These are phyloP conservation scores for Thereva nobilitata DNA, from an alignment of 2,888 invertebrate genomes.

Conservation along the genomic window DNA sequence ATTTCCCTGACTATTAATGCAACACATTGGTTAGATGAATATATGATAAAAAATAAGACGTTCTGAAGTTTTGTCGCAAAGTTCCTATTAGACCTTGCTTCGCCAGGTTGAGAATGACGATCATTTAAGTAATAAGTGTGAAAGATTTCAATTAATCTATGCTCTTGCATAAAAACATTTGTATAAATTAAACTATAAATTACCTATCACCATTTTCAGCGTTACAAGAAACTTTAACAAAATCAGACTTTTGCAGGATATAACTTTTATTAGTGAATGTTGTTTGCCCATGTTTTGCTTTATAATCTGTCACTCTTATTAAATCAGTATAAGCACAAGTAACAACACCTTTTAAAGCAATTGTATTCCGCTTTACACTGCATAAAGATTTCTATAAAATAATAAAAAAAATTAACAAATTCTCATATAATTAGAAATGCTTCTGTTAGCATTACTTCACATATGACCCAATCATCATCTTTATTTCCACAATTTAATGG, in stretches of 20 bases:
- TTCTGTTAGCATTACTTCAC: constrained; percentile 61
- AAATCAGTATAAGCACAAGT: constrained; percentile 69
- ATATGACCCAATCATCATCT: constrained; percentile 76
- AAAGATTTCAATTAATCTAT: no score
- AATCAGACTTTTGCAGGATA: constrained; percentile 69
- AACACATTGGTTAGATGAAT: no score
- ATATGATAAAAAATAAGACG: no score
- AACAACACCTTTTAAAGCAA: constrained; percentile 53
- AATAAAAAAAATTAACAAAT: background rate
- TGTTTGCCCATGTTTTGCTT: constrained; percentile 61
- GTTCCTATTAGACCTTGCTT: no score
- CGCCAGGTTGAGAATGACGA: no score
- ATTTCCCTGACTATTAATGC: no score
- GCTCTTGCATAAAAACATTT: background rate
- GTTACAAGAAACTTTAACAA: constrained; percentile 69
- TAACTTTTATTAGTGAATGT: constrained; percentile 64
- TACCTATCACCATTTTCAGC: constrained; percentile 55
- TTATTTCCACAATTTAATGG: constrained; percentile 65
- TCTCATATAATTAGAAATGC: background rate
- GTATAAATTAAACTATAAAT: constrained; percentile 3
- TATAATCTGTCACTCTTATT: constrained; percentile 68
- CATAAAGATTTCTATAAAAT: constrained; percentile 53
- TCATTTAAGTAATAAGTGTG: no score
- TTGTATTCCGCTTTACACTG: constrained; percentile 53
- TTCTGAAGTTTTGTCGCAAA: no score